Conservation (phyloP, 2,113 vertebrate genomes). For the Lathamus discolor region DNA sequence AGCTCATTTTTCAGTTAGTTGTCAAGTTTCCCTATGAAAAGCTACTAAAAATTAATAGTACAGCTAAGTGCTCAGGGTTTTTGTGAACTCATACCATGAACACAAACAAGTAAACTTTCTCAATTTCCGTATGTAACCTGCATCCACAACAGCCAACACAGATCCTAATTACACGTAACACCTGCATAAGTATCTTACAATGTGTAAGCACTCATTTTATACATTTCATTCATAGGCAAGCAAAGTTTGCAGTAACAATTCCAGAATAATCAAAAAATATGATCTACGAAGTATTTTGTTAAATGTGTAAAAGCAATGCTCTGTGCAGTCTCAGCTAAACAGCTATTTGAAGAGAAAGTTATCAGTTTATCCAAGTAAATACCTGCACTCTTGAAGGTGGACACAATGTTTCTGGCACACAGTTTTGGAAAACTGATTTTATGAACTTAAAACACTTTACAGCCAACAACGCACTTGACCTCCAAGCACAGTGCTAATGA, state of each 20-base stretch:
- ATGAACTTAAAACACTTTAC: neutral
- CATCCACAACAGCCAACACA: neutral
- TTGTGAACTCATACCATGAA: neutral
- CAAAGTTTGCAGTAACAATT: neutral
- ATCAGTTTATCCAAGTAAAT: neutral
- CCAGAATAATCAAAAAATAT: neutral
- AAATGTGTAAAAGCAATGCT: neutral
- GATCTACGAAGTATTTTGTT: neutral
- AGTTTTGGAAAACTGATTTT: neutral
- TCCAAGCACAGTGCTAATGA: neutral
- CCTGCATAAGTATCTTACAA: neutral
- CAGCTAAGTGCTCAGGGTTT: neutral
- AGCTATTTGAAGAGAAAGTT: neutral
- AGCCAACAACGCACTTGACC: neutral
- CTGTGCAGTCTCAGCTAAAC: neutral
- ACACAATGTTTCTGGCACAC: neutral
- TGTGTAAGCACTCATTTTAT: neutral
- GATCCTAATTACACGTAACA: neutral
- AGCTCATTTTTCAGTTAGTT: neutral
- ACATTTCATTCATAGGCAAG: neutral
- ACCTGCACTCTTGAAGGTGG: neutral
- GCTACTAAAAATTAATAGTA: neutral
- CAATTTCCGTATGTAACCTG: neutral
- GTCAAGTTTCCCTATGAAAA: neutral
- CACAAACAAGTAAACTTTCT: neutral